phyloP scores from a whole-genome alignment of 2,113 vertebrate genomes.

The Macroglossus sobrinus region DNA sequence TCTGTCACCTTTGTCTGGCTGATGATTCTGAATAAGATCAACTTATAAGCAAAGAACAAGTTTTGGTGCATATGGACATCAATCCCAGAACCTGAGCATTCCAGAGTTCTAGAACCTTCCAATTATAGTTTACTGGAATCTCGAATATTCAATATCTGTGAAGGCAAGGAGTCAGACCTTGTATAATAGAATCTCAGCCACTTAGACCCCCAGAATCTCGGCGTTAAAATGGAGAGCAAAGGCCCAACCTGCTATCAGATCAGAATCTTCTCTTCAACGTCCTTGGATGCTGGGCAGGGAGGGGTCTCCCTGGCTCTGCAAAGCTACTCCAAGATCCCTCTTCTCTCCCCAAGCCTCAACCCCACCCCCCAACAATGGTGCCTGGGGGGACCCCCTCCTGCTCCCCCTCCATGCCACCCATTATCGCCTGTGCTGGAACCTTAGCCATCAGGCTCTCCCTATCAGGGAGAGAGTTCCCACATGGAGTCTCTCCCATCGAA shows the following conservation, averaged over 20 bases:
- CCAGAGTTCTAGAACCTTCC: neutral
- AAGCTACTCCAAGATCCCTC: neutral
- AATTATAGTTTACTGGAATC: neutral
- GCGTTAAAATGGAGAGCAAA: neutral
- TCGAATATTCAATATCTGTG: neutral
- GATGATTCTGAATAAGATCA: neutral
- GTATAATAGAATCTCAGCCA: too few species aligned
- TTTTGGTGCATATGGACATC: fast-evolving
- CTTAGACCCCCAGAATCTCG: neutral
- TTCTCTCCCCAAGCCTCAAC: neutral
- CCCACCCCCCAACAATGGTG: neutral
- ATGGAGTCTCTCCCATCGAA: neutral
- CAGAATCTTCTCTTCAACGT: neutral
- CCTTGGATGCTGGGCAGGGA: too few species aligned
- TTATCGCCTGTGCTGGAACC: neutral
- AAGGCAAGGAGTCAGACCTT: neutral
- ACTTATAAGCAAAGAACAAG: fast-evolving
- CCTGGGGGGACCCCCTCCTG: neutral
- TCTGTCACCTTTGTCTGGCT: neutral
- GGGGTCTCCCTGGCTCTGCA: neutral
- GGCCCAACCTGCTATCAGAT: fast-evolving
- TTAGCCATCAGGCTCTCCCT: neutral
- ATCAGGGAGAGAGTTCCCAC: fast-evolving
- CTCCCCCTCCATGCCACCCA: fast-evolving
- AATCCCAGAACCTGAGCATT: neutral